Evolutionary conservation across 2,888 invertebrate species (phyloP), one percentile per base, ranked within the genome.

Genomic region (Ommatoiulus sabulosus): DNA sequence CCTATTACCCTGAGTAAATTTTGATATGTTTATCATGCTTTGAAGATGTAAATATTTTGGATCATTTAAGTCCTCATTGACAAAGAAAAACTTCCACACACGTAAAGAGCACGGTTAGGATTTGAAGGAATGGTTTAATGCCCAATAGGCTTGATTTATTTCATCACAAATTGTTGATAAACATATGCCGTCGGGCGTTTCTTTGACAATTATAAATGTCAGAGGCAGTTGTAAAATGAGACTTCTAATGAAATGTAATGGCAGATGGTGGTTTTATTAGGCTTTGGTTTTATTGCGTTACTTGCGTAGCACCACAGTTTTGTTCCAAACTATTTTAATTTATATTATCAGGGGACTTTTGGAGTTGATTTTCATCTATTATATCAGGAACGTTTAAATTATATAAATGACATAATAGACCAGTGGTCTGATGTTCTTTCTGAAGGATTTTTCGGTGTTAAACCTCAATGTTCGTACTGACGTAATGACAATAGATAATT

Each of bases 111-210:
- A 24, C 35, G 80, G 80, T 80, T 80, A 3, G 24, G 24, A 80
- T 24, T 72, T 80, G 80, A 1, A 3, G 80, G 35, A 80, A 35
- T 24, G 12, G 35, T 80, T 8, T 35, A 80, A 35, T 10, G 80
- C 35, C 8, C 24, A 1, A 35, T 80, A 24, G 80, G 8, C 12
- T 35, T 80, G 80, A 80, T 80, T 80, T 80, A 80, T 80, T 80
- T 80, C 80, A 12, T 24, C 35, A 35, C 80, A 80, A 80, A 35
- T 80, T 80, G 80, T 80, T 80, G 80, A 80, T 80, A 80, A 80
- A 80, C 80, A 35, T 80, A 63, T 15, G 80, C 35, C 35, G 80
- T 80, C 80, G 24, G 80, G 80, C 80, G 35, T 80, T 80, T 80
- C 35, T 15, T 80, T 80, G 80, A 15, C 80, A 80, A 35, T 80